Evolutionary conservation across 2,113 vertebrate species (phyloP).

Genomic region (Clarias magur): DNA sequence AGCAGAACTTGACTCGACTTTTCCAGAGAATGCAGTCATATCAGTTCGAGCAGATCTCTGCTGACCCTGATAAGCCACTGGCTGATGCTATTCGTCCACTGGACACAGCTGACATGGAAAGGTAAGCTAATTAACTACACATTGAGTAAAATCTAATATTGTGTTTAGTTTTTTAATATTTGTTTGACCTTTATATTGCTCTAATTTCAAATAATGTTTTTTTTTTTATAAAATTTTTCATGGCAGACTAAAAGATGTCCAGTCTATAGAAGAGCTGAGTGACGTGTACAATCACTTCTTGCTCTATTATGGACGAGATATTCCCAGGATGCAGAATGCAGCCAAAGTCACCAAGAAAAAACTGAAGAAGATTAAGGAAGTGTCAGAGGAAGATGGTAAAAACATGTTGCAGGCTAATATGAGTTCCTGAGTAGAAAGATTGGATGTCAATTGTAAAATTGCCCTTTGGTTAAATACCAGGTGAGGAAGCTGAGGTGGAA

Average conservation of each 20-base stretch:
- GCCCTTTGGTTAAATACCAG: conserved; percentile 38
- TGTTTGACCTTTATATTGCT: neutral
- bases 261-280: conserved; percentile 92
- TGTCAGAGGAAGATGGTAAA: conserved; percentile 82
- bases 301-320: conserved; percentile 96
- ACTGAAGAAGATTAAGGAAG: conserved; percentile 87
- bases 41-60: conserved; percentile 96
- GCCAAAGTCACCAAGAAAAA: conserved; percentile 88
- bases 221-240: neutral
- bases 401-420: neutral
- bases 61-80: conserved; percentile 96
- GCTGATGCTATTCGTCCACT: conserved; percentile 93
- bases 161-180: neutral
- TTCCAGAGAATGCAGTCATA: conserved; percentile 98
- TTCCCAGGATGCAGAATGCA: conserved; percentile 97
- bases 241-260: conserved; percentile 90
- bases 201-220: neutral
- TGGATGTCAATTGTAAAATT: neutral
- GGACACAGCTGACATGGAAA: conserved; percentile 95
- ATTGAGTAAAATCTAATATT: neutral
- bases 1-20: conserved; percentile 93
- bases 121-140: conserved; percentile 66
- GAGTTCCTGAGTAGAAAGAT: neutral
- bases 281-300: conserved; percentile 97
- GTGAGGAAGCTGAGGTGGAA: conserved; percentile 73